Conservation (phyloP, 2,888 invertebrate genomes). For the Oxycera nigricornis region DNA sequence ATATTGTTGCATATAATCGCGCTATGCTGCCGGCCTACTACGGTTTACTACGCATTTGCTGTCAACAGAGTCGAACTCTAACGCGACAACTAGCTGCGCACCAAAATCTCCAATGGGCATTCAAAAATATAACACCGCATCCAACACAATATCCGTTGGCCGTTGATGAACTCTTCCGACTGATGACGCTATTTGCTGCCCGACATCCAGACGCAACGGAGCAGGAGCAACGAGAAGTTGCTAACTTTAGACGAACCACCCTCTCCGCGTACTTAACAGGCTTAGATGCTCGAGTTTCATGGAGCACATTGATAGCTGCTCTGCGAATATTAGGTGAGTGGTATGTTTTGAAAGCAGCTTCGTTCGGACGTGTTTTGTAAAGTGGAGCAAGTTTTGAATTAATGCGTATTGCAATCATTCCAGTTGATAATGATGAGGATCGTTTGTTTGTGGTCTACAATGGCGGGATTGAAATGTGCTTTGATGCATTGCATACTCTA, state of each 20-base stretch:
- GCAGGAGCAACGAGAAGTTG: conserved; percentile 82
- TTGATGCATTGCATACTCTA: conserved; percentile 84
- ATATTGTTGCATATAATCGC: conserved; percentile 92
- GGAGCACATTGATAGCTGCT: conserved; percentile 92
- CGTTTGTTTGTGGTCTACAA: conserved; percentile 88
- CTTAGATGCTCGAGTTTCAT: conserved; percentile 88
- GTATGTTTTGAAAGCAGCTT: neutral
- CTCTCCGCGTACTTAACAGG: conserved; percentile 88
- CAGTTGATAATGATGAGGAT: conserved; percentile 87
- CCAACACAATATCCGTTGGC: conserved; percentile 92
- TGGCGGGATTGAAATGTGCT: conserved; percentile 75
- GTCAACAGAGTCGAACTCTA: conserved; percentile 85
- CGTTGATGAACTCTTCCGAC: conserved; percentile 88
- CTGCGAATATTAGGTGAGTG: conserved; percentile 74
- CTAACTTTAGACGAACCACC: conserved; percentile 82
- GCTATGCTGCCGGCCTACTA: conserved; percentile 94
- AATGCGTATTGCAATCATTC: neutral
- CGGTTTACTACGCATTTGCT: conserved; percentile 87
- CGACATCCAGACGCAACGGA: conserved; percentile 80
- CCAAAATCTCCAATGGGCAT: conserved; percentile 96
- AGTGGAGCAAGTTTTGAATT: neutral
- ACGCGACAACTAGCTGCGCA: conserved; percentile 87
- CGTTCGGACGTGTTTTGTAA: neutral
- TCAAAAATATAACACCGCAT: conserved; percentile 95
- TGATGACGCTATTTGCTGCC: conserved; percentile 89